Base-by-base conservation (phyloP, 2,888 invertebrate species). In the Mimachlamys varia region DNA sequence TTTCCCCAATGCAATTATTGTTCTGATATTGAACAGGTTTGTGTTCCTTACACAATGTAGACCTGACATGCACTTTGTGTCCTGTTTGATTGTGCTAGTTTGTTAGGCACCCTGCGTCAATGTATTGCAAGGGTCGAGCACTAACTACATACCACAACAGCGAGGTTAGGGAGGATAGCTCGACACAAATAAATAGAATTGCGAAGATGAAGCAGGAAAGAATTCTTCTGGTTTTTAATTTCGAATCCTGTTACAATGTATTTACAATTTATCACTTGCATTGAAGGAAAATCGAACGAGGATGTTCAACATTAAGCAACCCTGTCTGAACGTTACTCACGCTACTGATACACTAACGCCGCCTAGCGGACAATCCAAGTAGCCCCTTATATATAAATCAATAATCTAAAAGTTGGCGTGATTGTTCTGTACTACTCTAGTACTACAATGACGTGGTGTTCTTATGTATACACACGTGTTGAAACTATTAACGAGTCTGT, bases 221-320 rank as follows among this genome's bases (percentile, higher is more conserved):
- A 76, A 76, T 33, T 76, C 33, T 22, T 76, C 13, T 33, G 27
- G 76, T 2, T 76, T 53, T 76, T 76, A 76, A 76, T 76, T 76
- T 76, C 76, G 27, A 33, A 76, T 76, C 5, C 33, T 76, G 76
- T 33, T 76, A 76, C 76, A 76, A 76, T 76, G 76, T 76, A 33
- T 76, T 76, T 76, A 76, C 76, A 76, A 76, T 76, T 33, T 33
- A 76, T 76, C 76, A 76, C 33, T 76, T 76, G 12, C 27, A 76
- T 76, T 76, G 76, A 76, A 33, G 33, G 76, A 33, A 76, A 76
- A 76, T 76, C 76, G 76, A 76, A 76, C 33, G 33, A 33, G 33
- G 76, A 33, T 76, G 76, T 76, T 76, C 76, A 76, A 76, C 76
- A 76, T 76, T 76, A 4, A 76, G 27, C 76, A 12, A 76, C 15